Evolutionary conservation across 92 coral and sea anemone species (phyloP).

Genomic region (Zoanthus gigantus): DNA sequence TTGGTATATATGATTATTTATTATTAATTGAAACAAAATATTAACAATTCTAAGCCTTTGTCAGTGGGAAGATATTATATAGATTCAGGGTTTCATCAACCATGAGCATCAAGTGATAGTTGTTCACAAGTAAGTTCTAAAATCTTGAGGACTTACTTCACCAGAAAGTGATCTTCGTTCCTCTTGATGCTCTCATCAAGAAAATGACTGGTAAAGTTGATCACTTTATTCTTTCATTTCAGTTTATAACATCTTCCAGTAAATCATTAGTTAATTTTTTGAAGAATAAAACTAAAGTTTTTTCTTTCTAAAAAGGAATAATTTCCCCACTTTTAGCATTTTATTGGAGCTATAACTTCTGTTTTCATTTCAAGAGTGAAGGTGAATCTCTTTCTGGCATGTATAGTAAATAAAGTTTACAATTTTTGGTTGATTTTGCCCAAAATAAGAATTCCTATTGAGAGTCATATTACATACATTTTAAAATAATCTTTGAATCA

Average conservation of each 20-base stretch:
- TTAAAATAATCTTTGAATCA: too few species aligned
- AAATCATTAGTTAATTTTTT: neutral
- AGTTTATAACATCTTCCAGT: neutral
- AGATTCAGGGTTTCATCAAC: neutral
- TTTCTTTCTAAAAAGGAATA: too few species aligned
- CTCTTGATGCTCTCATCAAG: neutral
- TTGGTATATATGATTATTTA: neutral
- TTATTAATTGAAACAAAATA: constrained; percentile 32
- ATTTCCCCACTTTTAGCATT: too few species aligned
- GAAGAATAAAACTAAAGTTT: too few species aligned
- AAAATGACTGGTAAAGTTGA: constrained; percentile 26
- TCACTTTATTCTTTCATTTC: neutral
- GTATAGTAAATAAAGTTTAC: too few species aligned
- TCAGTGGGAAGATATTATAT: neutral
- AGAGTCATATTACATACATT: too few species aligned
- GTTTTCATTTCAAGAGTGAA: neutral
- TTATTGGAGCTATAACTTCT: too few species aligned
- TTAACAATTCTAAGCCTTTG: neutral
- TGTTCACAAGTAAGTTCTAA: neutral
- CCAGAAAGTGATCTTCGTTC: neutral
- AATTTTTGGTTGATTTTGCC: too few species aligned
- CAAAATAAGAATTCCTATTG: too few species aligned
- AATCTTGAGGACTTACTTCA: neutral
- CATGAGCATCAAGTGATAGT: neutral
- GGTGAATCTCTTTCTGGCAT: neutral